Conservation (phyloP, 2,113 vertebrate species). For the Globicephala melas region DNA sequence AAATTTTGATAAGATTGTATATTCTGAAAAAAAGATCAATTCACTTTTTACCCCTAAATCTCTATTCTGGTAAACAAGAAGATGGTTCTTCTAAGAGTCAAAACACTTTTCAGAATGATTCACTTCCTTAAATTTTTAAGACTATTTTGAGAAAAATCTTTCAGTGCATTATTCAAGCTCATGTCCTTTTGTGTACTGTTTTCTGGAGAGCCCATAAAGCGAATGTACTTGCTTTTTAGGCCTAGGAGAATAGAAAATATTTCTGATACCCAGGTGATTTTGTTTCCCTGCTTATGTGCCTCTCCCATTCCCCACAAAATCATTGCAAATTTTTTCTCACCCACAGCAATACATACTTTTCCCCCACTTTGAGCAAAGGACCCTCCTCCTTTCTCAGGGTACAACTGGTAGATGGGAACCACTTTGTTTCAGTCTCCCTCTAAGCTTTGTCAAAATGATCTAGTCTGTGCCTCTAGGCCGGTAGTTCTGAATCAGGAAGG, state of each 20-base stretch:
- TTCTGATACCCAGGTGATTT: not conserved
- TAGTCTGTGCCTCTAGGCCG: no score
- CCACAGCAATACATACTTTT: not conserved
- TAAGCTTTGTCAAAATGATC: no score
- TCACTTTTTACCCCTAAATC: not conserved
- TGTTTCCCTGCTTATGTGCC: not conserved
- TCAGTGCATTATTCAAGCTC: not conserved
- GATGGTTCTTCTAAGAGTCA: not conserved
- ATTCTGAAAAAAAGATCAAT: not conserved
- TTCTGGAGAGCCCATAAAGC: not conserved
- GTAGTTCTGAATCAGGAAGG: not conserved
- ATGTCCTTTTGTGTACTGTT: not conserved
- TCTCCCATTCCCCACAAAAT: not conserved
- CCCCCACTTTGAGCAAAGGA: not conserved
- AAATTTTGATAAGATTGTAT: not conserved
- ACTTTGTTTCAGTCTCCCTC: rapidly evolving
- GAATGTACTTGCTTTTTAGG: not conserved
- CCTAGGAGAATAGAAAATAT: not conserved
- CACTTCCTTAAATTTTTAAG: not conserved
- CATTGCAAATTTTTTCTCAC: not conserved
- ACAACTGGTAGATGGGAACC: rapidly evolving
- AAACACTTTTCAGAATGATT: not conserved
- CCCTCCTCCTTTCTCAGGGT: not conserved
- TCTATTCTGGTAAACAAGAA: not conserved
- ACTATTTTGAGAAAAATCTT: not conserved